Evolutionary conservation across 2,113 vertebrate species (phyloP).

Genomic region (Aplodontia rufa): DNA sequence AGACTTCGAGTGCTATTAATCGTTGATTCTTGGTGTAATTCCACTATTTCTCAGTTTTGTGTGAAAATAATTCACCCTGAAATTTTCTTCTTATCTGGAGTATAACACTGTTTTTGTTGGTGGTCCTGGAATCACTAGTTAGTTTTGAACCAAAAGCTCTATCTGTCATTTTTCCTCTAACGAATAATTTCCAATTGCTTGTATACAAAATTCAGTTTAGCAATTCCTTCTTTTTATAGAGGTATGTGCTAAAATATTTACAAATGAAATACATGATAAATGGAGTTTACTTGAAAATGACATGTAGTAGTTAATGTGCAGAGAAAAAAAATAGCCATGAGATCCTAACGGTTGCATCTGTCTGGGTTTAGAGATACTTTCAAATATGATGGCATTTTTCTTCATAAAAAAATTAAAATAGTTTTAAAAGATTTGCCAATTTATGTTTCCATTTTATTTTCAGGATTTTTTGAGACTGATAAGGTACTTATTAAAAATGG

Average conservation of each 20-base stretch:
- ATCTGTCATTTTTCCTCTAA: background rate
- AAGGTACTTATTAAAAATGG: background rate
- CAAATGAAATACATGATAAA: background rate
- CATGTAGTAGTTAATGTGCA: fast-evolving
- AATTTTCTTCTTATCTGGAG: background rate
- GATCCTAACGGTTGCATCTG: background rate
- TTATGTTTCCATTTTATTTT: background rate
- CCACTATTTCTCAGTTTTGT: background rate
- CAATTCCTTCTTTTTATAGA: background rate
- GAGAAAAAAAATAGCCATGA: background rate
- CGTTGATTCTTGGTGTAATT: background rate
- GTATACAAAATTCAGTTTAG: background rate
- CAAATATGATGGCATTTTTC: background rate
- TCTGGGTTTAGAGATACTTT: background rate
- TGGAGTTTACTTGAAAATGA: background rate
- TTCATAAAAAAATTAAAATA: background rate
- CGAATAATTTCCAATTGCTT: background rate
- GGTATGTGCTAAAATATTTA: background rate
- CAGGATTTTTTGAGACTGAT: background rate
- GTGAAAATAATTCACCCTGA: background rate
- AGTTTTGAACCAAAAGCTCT: background rate
- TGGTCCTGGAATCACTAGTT: background rate
- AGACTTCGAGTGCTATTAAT: background rate
- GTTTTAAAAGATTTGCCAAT: background rate
- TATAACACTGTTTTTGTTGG: background rate